These are phyloP conservation scores for Otocyon megalotis DNA, from an alignment of 2,113 vertebrate species.

Conservation along the genomic window DNA sequence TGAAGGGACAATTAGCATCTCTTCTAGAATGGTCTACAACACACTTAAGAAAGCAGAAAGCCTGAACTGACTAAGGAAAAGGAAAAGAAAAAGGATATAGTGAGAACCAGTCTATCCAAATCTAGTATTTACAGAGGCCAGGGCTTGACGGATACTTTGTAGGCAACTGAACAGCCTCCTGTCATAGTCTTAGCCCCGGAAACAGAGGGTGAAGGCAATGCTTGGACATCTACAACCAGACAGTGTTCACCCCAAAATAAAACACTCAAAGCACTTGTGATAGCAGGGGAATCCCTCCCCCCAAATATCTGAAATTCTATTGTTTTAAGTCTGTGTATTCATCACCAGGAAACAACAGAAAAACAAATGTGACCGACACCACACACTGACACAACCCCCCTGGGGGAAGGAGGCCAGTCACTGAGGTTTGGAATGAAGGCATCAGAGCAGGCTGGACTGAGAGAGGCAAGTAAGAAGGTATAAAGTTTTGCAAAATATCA, in stretches of 20 bases:
- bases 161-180: not conserved
- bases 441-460: not conserved
- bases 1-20: no score
- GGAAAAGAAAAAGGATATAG: fast-evolving
- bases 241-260: not conserved
- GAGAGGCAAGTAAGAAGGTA: not conserved
- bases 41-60: not conserved
- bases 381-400: not conserved
- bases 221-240: not conserved
- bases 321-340: not conserved
- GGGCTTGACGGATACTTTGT: no score
- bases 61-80: fast-evolving
- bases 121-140: not conserved
- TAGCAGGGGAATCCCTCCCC: fast-evolving
- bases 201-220: fast-evolving
- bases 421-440: not conserved
- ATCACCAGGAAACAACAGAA: not conserved
- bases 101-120: fast-evolving
- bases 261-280: not conserved
- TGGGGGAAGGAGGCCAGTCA: not conserved
- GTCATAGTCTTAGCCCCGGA: not conserved
- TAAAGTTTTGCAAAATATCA: not conserved
- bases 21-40: not conserved
- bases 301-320: not conserved
- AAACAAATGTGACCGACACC: not conserved